phyloP scores from a whole-genome alignment of 2,888 invertebrate species.

The Panopea generosa region DNA sequence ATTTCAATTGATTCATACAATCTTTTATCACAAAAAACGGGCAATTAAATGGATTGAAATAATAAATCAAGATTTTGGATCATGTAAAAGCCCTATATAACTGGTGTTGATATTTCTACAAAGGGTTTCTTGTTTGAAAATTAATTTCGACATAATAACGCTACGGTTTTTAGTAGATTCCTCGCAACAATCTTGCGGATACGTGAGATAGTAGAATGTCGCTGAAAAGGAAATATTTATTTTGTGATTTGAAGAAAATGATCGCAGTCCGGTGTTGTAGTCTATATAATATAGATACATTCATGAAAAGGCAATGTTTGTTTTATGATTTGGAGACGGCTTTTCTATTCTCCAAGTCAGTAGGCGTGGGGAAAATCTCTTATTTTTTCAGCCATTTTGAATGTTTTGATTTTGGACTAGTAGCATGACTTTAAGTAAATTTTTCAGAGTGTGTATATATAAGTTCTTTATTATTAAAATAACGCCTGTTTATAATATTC shows the following conservation, averaged over 20 bases:
- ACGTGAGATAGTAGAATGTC: constrained; percentile 26
- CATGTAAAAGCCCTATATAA: too few species aligned
- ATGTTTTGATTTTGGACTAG: constrained; percentile 17
- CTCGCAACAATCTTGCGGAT: constrained; percentile 26
- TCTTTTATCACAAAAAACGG: too few species aligned
- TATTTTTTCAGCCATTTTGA: constrained; percentile 44
- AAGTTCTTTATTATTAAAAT: constrained; percentile 1
- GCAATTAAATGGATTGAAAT: too few species aligned
- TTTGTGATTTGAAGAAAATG: constrained; percentile 44
- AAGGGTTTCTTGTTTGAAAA: too few species aligned
- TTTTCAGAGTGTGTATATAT: constrained; percentile 1
- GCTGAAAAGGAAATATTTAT: constrained; percentile 46
- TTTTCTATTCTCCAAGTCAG: constrained; percentile 25
- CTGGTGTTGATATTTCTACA: too few species aligned
- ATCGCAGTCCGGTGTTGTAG: constrained; percentile 35
- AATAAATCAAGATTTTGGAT: too few species aligned
- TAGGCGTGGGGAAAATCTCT: constrained; percentile 28
- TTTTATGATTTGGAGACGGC: constrained; percentile 36
- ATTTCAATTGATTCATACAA: too few species aligned
- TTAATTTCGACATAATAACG: too few species aligned
- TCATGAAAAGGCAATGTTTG: constrained; percentile 45
- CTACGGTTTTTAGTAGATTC: not conserved
- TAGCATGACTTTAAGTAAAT: too few species aligned
- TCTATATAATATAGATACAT: constrained; percentile 31
- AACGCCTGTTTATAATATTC: too few species aligned